Evolutionary conservation across 2,797 vertebrate genomes (phyloP).

Genomic region (Pagetopsis macropterus): DNA sequence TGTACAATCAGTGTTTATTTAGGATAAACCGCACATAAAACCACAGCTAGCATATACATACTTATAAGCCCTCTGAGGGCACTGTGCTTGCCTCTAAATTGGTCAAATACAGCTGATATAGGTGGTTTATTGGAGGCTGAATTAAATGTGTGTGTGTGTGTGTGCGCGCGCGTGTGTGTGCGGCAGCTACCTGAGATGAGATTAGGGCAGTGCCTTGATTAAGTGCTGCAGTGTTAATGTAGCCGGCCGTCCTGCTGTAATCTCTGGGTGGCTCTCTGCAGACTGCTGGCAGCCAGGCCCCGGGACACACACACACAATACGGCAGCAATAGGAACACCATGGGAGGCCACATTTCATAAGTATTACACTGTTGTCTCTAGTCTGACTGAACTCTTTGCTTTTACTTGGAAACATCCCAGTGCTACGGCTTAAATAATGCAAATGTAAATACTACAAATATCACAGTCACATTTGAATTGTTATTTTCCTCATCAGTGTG

Average conservation of each 20-base stretch:
- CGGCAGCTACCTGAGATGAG: slow-evolving; percentile 75
- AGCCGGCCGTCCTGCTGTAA: slow-evolving; percentile 64
- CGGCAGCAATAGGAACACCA: slow-evolving; percentile 39
- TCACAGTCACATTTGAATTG: neutral
- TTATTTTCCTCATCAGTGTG: neutral
- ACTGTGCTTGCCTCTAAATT: slow-evolving; percentile 9
- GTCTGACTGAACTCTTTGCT: slow-evolving; percentile 34
- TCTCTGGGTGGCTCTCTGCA: slow-evolving; percentile 74
- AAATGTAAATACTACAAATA: slow-evolving; percentile 15
- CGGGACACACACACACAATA: slow-evolving; percentile 36
- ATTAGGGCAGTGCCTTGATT: slow-evolving; percentile 75
- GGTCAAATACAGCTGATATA: slow-evolving; percentile 34
- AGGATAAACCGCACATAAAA: slow-evolving; percentile 1
- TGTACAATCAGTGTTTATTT: slow-evolving; percentile 11
- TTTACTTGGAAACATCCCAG: slow-evolving; percentile 18
- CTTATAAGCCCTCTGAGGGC: slow-evolving; percentile 11
- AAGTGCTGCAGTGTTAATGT: slow-evolving; percentile 79
- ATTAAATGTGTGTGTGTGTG: too few species aligned
- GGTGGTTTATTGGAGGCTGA: too few species aligned
- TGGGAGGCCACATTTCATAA: slow-evolving; percentile 59
- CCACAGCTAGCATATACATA: slow-evolving; percentile 3
- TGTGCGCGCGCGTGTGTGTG: too few species aligned
- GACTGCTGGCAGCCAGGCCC: slow-evolving; percentile 62
- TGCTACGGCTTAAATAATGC: neutral
- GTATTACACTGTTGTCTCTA: slow-evolving; percentile 35